These are phyloP conservation scores for Rhamphomyia laevipes DNA, from an alignment of 2,888 invertebrate species.

Conservation along the genomic window DNA sequence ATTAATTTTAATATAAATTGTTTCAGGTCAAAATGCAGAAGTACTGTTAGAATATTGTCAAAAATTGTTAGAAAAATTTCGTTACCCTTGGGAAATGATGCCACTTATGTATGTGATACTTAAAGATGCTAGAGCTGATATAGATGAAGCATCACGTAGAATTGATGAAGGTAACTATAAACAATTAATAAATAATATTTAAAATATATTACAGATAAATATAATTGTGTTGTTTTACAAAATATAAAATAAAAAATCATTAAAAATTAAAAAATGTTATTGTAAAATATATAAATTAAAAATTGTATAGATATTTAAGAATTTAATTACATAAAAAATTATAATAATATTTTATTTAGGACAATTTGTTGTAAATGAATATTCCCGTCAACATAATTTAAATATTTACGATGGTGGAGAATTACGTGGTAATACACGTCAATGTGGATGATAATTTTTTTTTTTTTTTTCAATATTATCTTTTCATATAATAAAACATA, in stretches of 20 bases:
- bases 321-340: constrained; percentile 1
- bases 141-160: constrained; percentile 61
- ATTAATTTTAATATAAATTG: constrained; percentile 4
- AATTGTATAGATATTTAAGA: background rate
- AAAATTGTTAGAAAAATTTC: constrained; percentile 61
- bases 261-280: background rate
- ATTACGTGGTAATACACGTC: constrained; percentile 62
- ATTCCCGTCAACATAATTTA: constrained; percentile 60
- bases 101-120: constrained; percentile 68
- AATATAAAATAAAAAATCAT: background rate
- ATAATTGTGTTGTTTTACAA: background rate
- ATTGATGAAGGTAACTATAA: constrained; percentile 68
- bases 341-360: constrained; percentile 35
- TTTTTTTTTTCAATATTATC: constrained; percentile 10
- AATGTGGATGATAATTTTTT: constrained; percentile 63
- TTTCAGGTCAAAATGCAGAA: constrained; percentile 41
- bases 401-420: constrained; percentile 66
- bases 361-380: constrained; percentile 61
- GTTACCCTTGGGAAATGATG: constrained; percentile 71
- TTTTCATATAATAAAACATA: constrained; percentile 3
- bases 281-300: background rate
- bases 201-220: background rate
- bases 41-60: constrained; percentile 60
- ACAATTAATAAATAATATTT: constrained; percentile 29
- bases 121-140: constrained; percentile 59